Base-by-base conservation (phyloP, 1,140 invertebrate species). In the Oncopeltus fasciatus region DNA sequence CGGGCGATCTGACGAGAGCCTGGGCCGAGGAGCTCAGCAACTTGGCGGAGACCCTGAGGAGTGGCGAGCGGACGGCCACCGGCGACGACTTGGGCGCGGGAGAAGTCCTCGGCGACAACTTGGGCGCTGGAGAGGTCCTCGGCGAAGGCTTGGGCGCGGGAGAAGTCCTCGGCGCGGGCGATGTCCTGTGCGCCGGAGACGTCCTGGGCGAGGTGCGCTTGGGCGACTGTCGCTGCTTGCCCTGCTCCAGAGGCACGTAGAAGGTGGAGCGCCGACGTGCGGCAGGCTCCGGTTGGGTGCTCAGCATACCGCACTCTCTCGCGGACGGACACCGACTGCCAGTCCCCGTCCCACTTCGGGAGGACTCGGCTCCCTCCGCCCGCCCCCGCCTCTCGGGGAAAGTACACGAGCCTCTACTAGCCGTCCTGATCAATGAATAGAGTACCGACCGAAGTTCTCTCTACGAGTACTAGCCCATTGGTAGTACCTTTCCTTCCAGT, bases 211-310 rank as follows among this genome's bases (percentile, higher is more conserved):
- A 72, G 71, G 8, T 71, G 70, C 29, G 14, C 53, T 61, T 59
- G 18, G 31, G 70, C 2, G 18, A 24, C 69, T 49, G 24, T 14
- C 47, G 21, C n/a, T 62, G 49, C 1, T 64, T 27, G 2, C 44
- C 27, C 57, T 31, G 57, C 16, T 18, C 16, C 65, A 78, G 67
- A 18, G 75, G 71, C 14, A 78, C 76, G 71, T 78, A 78, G 62
- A 78, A 78, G 60, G 76, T 77, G 26, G 77, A 78, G 43, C 76
- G 67, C 57, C 76, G 68, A 61, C 77, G 56, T 11, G 61, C 60
- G 33, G 60, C 64, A 29, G 64, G 62, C 21, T 38, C 63, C 43
- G 61, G 33, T 24, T 24, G 14, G 5, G 14, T 24, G 53, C 20
- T 8, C 53, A 57, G 5, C 12, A 49, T 21, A 64, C 58, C 4